Evolutionary conservation across 2,113 vertebrate genomes (phyloP).

Genomic region (Phrynosoma platyrhinos): DNA sequence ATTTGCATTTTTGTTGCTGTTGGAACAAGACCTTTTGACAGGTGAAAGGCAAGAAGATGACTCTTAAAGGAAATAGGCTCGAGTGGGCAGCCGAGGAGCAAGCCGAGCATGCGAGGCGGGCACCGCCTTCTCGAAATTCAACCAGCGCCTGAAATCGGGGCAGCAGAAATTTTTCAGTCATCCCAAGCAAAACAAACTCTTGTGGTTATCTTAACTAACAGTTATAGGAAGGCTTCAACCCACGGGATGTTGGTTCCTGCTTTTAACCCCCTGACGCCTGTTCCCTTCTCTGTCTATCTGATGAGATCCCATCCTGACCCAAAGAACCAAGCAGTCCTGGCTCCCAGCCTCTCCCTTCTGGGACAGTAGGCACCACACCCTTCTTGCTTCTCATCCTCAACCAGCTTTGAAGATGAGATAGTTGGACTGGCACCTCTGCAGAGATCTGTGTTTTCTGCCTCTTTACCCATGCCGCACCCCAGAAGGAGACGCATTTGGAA

Average conservation of each 20-base stretch:
- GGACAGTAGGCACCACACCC: neutral
- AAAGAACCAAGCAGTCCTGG: neutral
- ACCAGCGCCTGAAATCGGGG: neutral
- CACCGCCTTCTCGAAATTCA: slow-evolving; percentile 6
- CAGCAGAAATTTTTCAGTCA: slow-evolving; percentile 31
- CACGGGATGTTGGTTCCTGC: neutral
- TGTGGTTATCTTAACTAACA: slow-evolving; percentile 32
- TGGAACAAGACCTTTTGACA: neutral
- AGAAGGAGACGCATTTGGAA: slow-evolving; percentile 37
- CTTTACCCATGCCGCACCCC: slow-evolving; percentile 25
- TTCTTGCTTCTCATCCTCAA: neutral
- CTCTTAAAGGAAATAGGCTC: neutral
- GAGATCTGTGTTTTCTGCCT: slow-evolving; percentile 21
- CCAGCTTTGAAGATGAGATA: slow-evolving; percentile 32
- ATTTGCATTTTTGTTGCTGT: neutral
- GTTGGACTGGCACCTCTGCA: slow-evolving; percentile 19
- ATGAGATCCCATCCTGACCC: neutral
- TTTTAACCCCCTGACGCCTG: slow-evolving; percentile 13
- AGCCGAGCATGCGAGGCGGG: neutral
- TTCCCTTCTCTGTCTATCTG: neutral
- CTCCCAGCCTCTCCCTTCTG: neutral
- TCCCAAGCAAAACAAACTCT: slow-evolving; percentile 37
- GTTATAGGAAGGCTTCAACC: slow-evolving; percentile 29
- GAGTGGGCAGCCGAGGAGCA: neutral
- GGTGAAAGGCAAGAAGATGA: neutral